These are phyloP conservation scores for Blastomussa wellsi DNA, from an alignment of 92 coral and sea anemone species.

Conservation along the genomic window DNA sequence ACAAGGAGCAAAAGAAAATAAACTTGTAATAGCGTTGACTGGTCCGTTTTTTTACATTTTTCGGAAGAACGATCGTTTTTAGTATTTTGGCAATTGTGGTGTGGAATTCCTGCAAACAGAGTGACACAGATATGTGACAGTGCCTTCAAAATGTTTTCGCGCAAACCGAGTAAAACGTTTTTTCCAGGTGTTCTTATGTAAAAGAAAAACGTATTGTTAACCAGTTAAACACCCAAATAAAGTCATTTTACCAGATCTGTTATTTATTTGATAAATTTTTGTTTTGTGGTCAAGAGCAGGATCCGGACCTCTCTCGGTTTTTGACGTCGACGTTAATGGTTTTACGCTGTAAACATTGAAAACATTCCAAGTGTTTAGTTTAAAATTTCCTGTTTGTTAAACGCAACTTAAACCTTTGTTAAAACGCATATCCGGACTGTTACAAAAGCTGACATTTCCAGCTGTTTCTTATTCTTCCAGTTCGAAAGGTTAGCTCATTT, in stretches of 20 bases:
- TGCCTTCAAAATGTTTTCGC: neutral
- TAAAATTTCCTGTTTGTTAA: slow-evolving; percentile 4
- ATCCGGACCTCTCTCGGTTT: neutral
- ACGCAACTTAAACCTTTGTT: neutral
- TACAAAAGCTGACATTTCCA: neutral
- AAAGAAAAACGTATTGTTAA: neutral
- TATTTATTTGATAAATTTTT: neutral
- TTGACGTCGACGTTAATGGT: neutral
- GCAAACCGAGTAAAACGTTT: neutral
- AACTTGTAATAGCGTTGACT: neutral
- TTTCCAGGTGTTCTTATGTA: neutral
- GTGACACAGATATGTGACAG: neutral
- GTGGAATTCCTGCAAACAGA: neutral
- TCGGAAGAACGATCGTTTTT: neutral
- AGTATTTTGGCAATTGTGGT: neutral
- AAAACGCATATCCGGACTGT: neutral
- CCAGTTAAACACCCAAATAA: neutral
- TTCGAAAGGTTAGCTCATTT: neutral
- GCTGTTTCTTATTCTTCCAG: neutral
- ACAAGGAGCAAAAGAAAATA: neutral
- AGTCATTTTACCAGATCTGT: neutral
- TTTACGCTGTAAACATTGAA: neutral
- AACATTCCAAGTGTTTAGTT: neutral
- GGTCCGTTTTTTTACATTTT: neutral
- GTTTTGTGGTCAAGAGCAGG: neutral